phyloP scores from a whole-genome alignment of 2,888 invertebrate species.

The Drosophila merina region DNA sequence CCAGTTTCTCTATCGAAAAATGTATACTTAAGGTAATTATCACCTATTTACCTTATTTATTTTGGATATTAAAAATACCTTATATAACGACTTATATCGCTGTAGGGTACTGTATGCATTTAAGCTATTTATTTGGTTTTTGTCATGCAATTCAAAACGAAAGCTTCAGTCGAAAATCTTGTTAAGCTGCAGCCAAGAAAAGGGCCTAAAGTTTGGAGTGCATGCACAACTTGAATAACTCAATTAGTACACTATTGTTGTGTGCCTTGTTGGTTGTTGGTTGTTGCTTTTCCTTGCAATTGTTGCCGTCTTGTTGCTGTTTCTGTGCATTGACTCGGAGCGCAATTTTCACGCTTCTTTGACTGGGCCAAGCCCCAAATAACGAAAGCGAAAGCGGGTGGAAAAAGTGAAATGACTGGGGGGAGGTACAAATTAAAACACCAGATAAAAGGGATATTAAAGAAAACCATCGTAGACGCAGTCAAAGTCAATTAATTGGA shows the following conservation, averaged over 20 bases:
- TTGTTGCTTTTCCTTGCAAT: constrained; percentile 28
- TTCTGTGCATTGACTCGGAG: constrained; percentile 54
- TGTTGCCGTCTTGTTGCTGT: constrained; percentile 28
- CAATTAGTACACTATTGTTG: constrained; percentile 63
- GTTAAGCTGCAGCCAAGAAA: constrained; percentile 36
- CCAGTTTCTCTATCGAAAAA: too few species aligned
- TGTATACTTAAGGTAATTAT: too few species aligned
- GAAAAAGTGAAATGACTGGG: constrained; percentile 59
- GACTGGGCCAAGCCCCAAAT: constrained; percentile 43
- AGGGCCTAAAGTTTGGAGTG: constrained; percentile 27
- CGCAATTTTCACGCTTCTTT: constrained; percentile 65
- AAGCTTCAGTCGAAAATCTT: constrained; percentile 30
- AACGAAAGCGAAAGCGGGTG: constrained; percentile 59
- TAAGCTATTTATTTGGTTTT: constrained; percentile 3
- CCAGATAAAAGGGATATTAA: neutral
- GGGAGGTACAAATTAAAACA: constrained; percentile 5
- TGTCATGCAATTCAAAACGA: neutral
- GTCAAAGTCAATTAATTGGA: constrained; percentile 22
- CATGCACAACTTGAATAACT: constrained; percentile 66
- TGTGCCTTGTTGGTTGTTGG: constrained; percentile 1
- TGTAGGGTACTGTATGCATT: neutral
- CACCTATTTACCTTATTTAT: too few species aligned
- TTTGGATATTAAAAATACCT: neutral
- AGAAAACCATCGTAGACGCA: constrained; percentile 5
- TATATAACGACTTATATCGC: neutral